Conservation (phyloP, 2,113 vertebrate genomes). For the Platysternon megacephalum region DNA sequence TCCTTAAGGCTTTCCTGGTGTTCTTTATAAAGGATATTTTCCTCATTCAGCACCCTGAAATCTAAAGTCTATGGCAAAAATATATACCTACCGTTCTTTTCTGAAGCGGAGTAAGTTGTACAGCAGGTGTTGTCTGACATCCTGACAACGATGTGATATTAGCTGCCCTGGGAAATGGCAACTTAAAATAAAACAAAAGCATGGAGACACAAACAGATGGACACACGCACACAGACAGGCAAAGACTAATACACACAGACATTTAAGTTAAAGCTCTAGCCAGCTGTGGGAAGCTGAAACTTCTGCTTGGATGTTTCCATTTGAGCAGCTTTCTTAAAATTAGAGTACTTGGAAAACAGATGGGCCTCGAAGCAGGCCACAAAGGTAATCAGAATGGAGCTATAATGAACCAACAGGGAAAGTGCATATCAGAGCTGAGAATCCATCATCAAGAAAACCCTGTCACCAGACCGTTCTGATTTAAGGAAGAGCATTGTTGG, state of each 20-base stretch:
- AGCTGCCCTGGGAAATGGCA: neutral
- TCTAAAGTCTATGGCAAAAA: neutral
- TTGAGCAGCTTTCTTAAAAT: constrained; percentile 26
- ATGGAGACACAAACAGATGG: neutral
- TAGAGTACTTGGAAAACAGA: neutral
- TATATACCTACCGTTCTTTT: neutral
- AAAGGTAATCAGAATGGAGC: neutral
- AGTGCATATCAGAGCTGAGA: neutral
- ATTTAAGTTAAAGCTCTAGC: neutral
- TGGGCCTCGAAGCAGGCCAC: neutral
- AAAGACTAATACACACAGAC: neutral
- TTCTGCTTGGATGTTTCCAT: neutral
- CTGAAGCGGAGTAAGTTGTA: neutral
- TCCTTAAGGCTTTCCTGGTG: constrained; percentile 39
- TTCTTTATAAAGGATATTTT: neutral
- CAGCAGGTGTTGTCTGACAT: neutral
- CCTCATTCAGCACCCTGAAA: neutral
- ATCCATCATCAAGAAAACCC: neutral
- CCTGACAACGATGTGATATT: neutral
- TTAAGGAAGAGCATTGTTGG: neutral
- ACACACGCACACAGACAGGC: neutral
- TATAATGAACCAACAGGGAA: neutral
- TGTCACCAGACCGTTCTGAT: neutral
- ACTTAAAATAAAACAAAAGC: neutral
- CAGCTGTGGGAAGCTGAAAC: constrained; percentile 4